Evolutionary conservation across 2,888 invertebrate species (phyloP), one percentile per base, ranked within the genome.

Genomic region (Metallyticus violacea): DNA sequence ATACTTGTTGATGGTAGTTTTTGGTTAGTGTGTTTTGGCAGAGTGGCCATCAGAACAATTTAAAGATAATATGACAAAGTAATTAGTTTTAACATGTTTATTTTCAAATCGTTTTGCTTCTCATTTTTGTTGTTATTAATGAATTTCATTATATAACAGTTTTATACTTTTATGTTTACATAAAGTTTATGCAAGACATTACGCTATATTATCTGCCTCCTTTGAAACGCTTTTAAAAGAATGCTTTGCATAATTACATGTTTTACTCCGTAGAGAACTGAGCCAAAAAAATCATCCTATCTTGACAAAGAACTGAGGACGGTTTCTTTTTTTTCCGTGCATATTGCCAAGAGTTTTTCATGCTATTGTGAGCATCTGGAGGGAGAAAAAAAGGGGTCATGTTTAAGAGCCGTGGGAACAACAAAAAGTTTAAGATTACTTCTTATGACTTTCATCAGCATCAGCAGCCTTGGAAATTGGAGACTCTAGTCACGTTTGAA

Each of bases 401-500:
- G 9, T 26, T 76, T 62, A 62, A 62, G 40, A 62, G 40, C 40
- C 40, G 40, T 62, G 40, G 40, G 40, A 62, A 62, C 40, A 82
- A 25, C 62, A 76, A 82, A 76, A 76, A 22, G 62, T 40, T 79
- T 28, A 28, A 80, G 28, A 80, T 80, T 79, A 40, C 84, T 86
- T 79, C 86, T 85, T 86, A 86, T 85, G 84, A 86, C 29, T 86
- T 84, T 84, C 85, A 85, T 86, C 85, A 85, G 85, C 80, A 40
- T 40, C 9, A 40, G n/a, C n/a, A 82, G 62, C 81, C 79, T 62
- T 86, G 82, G 28, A 82, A 83, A 86, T 62, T 86, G 81, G 81
- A 81, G 81, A 79, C 30, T 7, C 87, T 15, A 77, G 85, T 80
- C 87, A 87, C 87, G 87, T 87, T 22, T 81, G 29, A 62, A 62